Evolutionary conservation across 2,113 vertebrate genomes (phyloP), one percentile per base, ranked within the genome.

Genomic region (Merops nubicus): DNA sequence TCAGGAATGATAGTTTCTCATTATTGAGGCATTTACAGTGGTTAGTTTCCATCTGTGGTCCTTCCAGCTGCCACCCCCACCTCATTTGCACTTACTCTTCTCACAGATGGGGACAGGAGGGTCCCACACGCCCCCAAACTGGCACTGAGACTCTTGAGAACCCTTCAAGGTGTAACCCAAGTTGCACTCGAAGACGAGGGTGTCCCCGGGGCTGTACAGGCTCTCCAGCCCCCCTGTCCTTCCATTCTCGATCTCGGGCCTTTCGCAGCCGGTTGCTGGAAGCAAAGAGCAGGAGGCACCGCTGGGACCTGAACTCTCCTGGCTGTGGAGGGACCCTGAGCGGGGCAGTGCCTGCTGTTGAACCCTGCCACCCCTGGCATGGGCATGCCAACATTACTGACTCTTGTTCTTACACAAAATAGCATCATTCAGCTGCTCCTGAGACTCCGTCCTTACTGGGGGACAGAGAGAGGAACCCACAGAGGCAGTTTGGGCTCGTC

Each of bases 91-190:
- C 96, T 97, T 86, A 97, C 96, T 0, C 79, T 95, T 94, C 42
- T 97, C 91, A 63, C 96, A 97, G 72, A 3, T 45, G 68, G 96
- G 96, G 54, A 95, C 59, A 47, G 95, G 94, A 70, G 96, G 96
- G 51, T 93, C 42, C 96, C 96, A 97, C 0, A 3, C 81, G 79
- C 89, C 89, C 89, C 95, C 94, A 77, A 97, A 92, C 54, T 75
- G 88, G 64, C 96, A 97, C 54, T 16, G 92, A 67, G 96, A 97
- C 68, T 91, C 79, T 11, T 54, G 95, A 54, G 94, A 91, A 38
- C 96, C 96, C 60, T 86, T 97, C 91, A 97, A 59, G 47, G 86
- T 38, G 0, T 93, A 97, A 59, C 95, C 95, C 15, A 81, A 17
- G 56, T 95, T 14, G 0, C 96, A 97, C 38, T 96, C 72, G 0